Conservation (phyloP, 2,888 invertebrate species). For the Copidosoma aretas region DNA sequence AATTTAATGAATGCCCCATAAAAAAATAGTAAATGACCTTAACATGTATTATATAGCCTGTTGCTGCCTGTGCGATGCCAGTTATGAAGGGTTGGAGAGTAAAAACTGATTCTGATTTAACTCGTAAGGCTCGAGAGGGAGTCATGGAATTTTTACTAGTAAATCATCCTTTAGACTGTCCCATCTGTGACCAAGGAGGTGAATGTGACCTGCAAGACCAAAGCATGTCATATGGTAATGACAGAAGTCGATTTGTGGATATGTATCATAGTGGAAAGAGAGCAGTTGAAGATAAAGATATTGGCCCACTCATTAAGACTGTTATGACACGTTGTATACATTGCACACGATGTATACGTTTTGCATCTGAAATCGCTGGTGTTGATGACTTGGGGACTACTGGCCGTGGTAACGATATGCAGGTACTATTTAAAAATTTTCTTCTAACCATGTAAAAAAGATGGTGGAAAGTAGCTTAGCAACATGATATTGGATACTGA, state of each 20-base stretch:
- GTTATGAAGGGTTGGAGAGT: slow-evolving; percentile 99
- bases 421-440: slow-evolving; percentile 64
- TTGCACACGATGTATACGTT: slow-evolving; percentile 96
- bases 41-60: slow-evolving; percentile 69
- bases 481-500: too few relatives aligned
- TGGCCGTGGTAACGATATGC: slow-evolving; percentile 94
- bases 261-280: slow-evolving; percentile 92
- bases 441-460: too few relatives aligned
- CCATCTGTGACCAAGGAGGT: slow-evolving; percentile 98
- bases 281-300: slow-evolving; percentile 98
- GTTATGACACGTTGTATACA: slow-evolving; percentile 99
- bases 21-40: neutral
- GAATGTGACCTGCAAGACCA: slow-evolving; percentile 97
- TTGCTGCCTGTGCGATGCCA: slow-evolving; percentile 99
- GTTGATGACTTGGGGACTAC: slow-evolving; percentile 96
- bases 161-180: slow-evolving; percentile 98
- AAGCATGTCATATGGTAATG: slow-evolving; percentile 98
- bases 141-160: slow-evolving; percentile 99
- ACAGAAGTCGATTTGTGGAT: slow-evolving; percentile 91
- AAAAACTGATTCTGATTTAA: slow-evolving; percentile 96
- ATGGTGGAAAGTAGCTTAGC: too few relatives aligned
- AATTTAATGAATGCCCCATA: neutral
- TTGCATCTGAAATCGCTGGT: slow-evolving; percentile 99
- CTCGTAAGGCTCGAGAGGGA: slow-evolving; percentile 76
- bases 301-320: slow-evolving; percentile 97